Evolutionary conservation across 2,797 vertebrate species (phyloP).

Genomic region (Pelochelys cantorii): DNA sequence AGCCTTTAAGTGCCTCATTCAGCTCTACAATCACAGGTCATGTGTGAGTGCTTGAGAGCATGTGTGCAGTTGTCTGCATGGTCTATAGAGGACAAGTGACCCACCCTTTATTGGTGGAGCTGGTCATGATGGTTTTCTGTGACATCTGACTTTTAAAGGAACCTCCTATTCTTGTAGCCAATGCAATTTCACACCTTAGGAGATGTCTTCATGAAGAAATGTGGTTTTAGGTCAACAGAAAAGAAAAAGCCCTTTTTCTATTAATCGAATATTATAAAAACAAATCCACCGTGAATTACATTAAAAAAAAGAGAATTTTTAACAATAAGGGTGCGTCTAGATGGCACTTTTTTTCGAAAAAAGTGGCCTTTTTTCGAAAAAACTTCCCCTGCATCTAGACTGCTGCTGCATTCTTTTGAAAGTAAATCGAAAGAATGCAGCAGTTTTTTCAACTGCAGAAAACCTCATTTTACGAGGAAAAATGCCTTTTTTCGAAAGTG

Average conservation of each 20-base stretch:
- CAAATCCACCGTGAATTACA: conserved; percentile 20
- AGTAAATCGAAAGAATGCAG: no score
- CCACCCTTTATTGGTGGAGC: neutral
- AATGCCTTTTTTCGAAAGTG: no score
- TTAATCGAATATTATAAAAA: conserved; percentile 50
- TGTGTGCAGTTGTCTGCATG: neutral
- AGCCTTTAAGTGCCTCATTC: neutral
- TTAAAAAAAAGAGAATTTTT: conserved; percentile 46
- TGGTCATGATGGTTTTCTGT: neutral
- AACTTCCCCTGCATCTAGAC: no score
- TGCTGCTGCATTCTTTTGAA: no score
- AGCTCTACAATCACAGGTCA: neutral
- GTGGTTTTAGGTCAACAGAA: conserved; percentile 49
- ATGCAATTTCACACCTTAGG: neutral
- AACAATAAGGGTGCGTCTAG: neutral
- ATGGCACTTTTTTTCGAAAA: no score
- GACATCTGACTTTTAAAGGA: neutral
- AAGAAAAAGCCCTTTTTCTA: conserved; percentile 36
- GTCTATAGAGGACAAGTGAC: neutral
- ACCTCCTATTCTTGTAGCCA: neutral
- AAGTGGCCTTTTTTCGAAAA: no score
- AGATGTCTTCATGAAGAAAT: conserved; percentile 52
- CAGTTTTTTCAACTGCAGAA: no score
- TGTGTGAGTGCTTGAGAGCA: neutral
- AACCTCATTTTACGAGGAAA: no score